Conservation (phyloP, 2,113 vertebrate species). For the Pandion haliaetus region DNA sequence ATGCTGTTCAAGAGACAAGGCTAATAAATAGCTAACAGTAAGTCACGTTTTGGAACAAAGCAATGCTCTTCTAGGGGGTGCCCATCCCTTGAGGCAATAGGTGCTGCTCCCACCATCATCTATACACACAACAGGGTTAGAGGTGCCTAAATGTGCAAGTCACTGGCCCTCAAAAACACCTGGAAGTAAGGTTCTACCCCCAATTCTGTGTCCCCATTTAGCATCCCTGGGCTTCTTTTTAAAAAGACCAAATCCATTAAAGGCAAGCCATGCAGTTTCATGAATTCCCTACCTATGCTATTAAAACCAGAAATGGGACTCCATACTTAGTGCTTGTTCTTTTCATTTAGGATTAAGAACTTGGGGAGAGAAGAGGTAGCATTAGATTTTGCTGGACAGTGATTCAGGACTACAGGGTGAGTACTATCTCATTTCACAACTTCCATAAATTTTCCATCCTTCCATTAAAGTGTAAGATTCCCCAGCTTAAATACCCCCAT, state of each 20-base stretch:
- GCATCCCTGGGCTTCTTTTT: background rate
- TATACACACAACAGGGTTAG: background rate
- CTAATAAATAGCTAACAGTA: background rate
- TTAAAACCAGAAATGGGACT: background rate
- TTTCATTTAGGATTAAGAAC: background rate
- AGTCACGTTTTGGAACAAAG: background rate
- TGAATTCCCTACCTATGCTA: background rate
- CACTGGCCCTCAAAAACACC: background rate
- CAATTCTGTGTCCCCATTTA: background rate
- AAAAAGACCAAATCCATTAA: background rate
- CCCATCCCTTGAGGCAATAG: background rate
- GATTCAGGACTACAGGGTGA: background rate
- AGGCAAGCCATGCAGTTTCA: background rate
- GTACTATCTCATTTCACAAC: background rate
- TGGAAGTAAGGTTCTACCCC: background rate
- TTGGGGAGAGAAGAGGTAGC: background rate
- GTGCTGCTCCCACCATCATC: background rate
- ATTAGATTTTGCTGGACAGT: background rate
- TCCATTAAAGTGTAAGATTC: background rate
- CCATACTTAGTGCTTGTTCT: background rate
- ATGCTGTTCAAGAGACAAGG: background rate
- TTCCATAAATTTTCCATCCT: background rate
- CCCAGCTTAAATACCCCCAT: background rate
- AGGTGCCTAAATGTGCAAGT: background rate
- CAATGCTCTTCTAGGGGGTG: background rate